Evolutionary conservation across 2,113 vertebrate genomes (phyloP).

Genomic region (Megatriorchis doriae): DNA sequence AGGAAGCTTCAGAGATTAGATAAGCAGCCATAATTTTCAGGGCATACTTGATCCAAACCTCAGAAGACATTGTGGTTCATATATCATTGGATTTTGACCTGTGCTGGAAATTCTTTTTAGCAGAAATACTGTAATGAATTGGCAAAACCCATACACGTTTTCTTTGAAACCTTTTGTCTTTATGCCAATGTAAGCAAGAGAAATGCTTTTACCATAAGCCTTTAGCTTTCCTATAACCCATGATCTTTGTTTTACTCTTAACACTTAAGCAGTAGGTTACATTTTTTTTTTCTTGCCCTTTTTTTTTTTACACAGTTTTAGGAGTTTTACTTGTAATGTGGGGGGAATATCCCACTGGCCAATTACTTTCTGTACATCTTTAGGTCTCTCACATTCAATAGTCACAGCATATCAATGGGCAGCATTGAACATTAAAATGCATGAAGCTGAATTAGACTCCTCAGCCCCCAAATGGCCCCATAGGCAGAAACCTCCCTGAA

Average conservation of each 20-base stretch:
- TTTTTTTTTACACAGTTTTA: not conserved
- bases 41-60: constrained; percentile 2
- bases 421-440: not conserved
- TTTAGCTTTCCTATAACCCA: not conserved
- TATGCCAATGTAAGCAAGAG: constrained; percentile 33
- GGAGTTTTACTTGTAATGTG: not conserved
- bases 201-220: constrained; percentile 36
- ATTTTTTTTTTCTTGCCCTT: not conserved
- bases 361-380: not conserved
- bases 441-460: not conserved
- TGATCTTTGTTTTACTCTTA: not conserved
- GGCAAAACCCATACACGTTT: not conserved
- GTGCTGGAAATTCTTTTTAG: not conserved
- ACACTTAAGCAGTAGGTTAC: not conserved
- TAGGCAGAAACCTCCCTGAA: not conserved
- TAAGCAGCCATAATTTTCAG: constrained; percentile 15
- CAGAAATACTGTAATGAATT: constrained; percentile 28
- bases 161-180: constrained; percentile 30
- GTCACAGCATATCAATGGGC: not conserved
- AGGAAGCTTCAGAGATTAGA: constrained; percentile 23
- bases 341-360: not conserved
- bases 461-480: not conserved
- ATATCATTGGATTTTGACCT: constrained; percentile 19
- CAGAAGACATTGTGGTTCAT: not conserved
- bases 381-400: not conserved